Conservation (phyloP, 2,888 invertebrate species). For the Leucozona laternaria region DNA sequence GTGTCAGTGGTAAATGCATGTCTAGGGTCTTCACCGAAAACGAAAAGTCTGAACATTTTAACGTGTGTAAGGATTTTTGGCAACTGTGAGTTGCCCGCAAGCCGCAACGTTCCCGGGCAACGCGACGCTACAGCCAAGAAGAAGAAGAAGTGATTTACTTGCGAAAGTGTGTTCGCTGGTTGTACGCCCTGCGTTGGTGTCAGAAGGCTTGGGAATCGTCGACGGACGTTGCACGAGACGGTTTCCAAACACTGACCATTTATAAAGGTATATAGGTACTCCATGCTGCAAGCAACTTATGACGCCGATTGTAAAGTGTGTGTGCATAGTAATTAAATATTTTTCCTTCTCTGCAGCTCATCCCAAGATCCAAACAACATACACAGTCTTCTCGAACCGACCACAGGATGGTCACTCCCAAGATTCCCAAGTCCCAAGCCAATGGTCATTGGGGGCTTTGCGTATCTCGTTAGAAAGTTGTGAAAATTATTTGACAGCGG, state of each 20-base stretch:
- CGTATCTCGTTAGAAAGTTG: slow-evolving; percentile 68
- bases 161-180: slow-evolving; percentile 46
- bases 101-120: slow-evolving; percentile 49
- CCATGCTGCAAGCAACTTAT: slow-evolving; percentile 63
- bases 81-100: slow-evolving; percentile 49
- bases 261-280: not conserved
- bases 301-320: slow-evolving; percentile 52
- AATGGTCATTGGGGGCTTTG: slow-evolving; percentile 28
- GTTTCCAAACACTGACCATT: slow-evolving; percentile 28
- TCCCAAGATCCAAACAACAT: slow-evolving; percentile 2
- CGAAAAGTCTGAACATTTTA: slow-evolving; percentile 38
- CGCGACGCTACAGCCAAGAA: slow-evolving; percentile 51
- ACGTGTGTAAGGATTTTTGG: slow-evolving; percentile 62
- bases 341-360: slow-evolving; percentile 13
- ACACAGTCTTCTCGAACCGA: not conserved
- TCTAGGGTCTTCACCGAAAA: slow-evolving; percentile 32
- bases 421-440: slow-evolving; percentile 32
- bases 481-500: slow-evolving; percentile 73
- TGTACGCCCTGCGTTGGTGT: slow-evolving; percentile 58
- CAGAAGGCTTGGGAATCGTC: slow-evolving; percentile 19
- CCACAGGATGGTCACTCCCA: slow-evolving; percentile 30
- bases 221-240: slow-evolving; percentile 14
- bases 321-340: slow-evolving; percentile 73
- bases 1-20: slow-evolving; percentile 71
- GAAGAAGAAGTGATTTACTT: slow-evolving; percentile 68